Base-by-base conservation (phyloP, 92 coral and sea anemone species). In the Zoanthus gigantus region DNA sequence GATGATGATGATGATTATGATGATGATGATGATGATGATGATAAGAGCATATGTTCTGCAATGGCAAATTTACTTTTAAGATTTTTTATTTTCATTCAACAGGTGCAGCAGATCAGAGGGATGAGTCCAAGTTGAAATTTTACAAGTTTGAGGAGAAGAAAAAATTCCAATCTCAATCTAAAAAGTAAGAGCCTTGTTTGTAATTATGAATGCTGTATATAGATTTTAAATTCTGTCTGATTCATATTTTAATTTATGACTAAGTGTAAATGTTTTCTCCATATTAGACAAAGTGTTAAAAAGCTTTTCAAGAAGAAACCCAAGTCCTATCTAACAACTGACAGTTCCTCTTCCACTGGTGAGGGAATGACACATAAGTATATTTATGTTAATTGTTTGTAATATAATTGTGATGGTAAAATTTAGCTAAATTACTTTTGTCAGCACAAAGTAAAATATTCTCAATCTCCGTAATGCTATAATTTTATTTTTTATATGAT, bases 81-180 rank as follows among this genome's bases (percentile, higher is more conserved):
- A 28, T 67, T 76, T 48, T 12, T 82, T 28, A n/a, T 0, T 31
- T 30, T 54, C 32, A 11, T 72, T 61, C 14, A 50, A 11, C 23
- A 93, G 97, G 86, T 77, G 92, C 87, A 76, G 91, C 78, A n/a
- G 96, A 94, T 5, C 95, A 92, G 74, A 90, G 86, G 46, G 99
- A 93, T 71, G 90, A 92, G 79, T 71, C 94, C 16, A 94, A 96
- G 42, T 79, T 97, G 14, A 91, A 96, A 76, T 97, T 97, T 83
- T 87, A 92, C 77, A 97, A 97, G 86, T 97, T 97, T 92, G 98
- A 97, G 86, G 99, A 97, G 81, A 97, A 97, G 84, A 95, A 95
- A 91, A 97, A 95, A 78, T 91, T 95, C 69, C 96, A 95, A 83
- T 88, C 91, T 53, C 95, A 90, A 32, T 97, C 99, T 2, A 97